phyloP scores from a whole-genome alignment of 2,888 invertebrate species.

The Lasioglossum villosulum region DNA sequence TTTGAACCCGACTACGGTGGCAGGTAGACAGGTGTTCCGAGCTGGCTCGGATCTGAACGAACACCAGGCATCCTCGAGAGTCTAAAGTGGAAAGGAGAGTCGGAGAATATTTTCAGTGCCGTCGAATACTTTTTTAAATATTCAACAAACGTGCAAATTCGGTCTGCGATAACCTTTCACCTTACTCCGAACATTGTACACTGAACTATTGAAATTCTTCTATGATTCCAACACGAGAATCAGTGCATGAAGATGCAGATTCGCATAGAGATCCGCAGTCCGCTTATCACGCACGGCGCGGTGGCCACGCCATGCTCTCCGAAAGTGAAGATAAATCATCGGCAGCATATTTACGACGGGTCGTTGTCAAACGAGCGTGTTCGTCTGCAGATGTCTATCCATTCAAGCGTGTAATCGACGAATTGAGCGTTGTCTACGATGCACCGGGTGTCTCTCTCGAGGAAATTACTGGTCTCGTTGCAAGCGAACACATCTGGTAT shows the following conservation, averaged over 20 bases:
- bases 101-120: not conserved
- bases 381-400: conserved; percentile 4
- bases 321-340: not conserved
- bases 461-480: not conserved
- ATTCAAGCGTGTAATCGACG: not conserved
- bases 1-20: conserved; percentile 33
- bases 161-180: not conserved
- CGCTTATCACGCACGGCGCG: not conserved
- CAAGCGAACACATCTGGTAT: not conserved
- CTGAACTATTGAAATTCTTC: not conserved
- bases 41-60: conserved; percentile 8
- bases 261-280: not conserved
- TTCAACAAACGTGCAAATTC: not conserved
- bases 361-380: not conserved
- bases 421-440: not conserved
- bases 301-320: too few species aligned
- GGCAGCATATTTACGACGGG: not conserved
- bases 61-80: not conserved
- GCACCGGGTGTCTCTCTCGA: not conserved
- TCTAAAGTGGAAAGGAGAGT: not conserved
- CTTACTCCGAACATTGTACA: not conserved
- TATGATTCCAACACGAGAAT: not conserved
- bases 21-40: conserved; percentile 59
- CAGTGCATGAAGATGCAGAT: not conserved
- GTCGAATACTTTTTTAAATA: not conserved